These are phyloP conservation scores for Balaenoptera acutorostrata DNA, from an alignment of 2,113 vertebrate species.

Conservation along the genomic window DNA sequence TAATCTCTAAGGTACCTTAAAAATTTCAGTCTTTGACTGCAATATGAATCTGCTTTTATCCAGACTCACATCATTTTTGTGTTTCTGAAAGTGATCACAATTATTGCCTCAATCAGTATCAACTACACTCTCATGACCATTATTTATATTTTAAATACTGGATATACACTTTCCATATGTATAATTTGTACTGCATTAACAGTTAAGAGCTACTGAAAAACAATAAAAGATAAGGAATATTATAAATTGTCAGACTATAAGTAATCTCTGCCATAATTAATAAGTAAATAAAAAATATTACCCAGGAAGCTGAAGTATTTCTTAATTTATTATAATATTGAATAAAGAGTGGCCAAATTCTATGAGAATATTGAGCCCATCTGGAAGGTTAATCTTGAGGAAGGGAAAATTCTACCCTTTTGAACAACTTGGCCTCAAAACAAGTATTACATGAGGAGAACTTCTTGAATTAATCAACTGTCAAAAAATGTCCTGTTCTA, in stretches of 20 bases:
- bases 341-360: not conserved
- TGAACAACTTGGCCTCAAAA: not conserved
- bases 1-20: not conserved
- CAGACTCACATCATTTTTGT: not conserved
- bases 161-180: not conserved
- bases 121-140: not conserved
- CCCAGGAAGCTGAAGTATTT: not conserved
- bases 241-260: not conserved
- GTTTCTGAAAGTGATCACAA: slow-evolving; percentile 1
- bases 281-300: slow-evolving; percentile 2
- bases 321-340: not conserved
- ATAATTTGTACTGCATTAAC: not conserved
- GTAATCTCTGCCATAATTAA: not conserved
- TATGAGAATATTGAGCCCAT: not conserved
- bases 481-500: not conserved
- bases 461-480: not conserved
- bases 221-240: not conserved
- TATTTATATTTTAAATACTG: not conserved
- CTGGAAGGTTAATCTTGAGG: not conserved
- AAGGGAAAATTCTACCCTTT: not conserved
- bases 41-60: not conserved
- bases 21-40: not conserved
- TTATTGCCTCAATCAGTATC: not conserved
- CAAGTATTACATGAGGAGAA: not conserved
- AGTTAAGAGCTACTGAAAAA: not conserved